A percentile compares a stretch with the other conserved stretches of the same genome.
phyloP scores from a whole-genome alignment of 2,113 vertebrate genomes.

The Apeltes quadracus region DNA sequence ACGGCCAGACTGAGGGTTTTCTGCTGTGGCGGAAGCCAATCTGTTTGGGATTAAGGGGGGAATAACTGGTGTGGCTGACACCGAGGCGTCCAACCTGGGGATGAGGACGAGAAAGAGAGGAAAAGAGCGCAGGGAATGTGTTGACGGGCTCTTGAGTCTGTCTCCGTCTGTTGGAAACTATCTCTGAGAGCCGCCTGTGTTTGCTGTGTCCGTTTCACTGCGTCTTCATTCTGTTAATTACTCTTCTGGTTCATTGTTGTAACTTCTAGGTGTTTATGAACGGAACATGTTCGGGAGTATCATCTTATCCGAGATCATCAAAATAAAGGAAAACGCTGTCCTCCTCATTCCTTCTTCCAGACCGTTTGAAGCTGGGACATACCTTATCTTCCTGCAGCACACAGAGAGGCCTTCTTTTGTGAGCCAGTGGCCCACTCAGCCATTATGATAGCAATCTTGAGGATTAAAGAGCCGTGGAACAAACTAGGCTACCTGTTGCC shows the following conservation, averaged over 20 bases:
- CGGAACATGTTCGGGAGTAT: conserved; percentile 18
- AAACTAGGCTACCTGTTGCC: conserved; percentile 75
- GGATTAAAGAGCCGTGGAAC: conserved; percentile 73
- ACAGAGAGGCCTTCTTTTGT: conserved; percentile 67
- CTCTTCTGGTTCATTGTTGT: conserved; percentile 7
- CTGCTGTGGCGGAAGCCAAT: conserved; percentile 79
- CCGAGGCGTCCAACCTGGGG: conserved; percentile 68
- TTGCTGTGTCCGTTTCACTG: conserved; percentile 21
- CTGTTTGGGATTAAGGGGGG: conserved; percentile 82
- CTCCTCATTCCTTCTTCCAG: conserved; percentile 45
- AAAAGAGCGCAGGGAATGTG: conserved; percentile 47
- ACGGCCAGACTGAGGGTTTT: conserved; percentile 79
- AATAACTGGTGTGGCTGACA: conserved; percentile 81
- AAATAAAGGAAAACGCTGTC: conserved; percentile 62
- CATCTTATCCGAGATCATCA: conserved; percentile 36
- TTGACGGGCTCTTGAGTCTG: conserved; percentile 67
- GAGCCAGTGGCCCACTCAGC: conserved; percentile 50
- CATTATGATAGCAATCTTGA: conserved; percentile 74
- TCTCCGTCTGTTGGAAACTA: conserved; percentile 44
- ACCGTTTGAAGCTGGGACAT: conserved; percentile 52
- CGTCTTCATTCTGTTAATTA: conserved; percentile 10
- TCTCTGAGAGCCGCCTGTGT: conserved; percentile 44
- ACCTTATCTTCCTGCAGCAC: conserved; percentile 65
- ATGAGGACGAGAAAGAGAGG: conserved; percentile 32
- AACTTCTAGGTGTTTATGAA: conserved; percentile 24